Base-by-base conservation (phyloP, 2,113 vertebrate genomes). In the Panthera leo region DNA sequence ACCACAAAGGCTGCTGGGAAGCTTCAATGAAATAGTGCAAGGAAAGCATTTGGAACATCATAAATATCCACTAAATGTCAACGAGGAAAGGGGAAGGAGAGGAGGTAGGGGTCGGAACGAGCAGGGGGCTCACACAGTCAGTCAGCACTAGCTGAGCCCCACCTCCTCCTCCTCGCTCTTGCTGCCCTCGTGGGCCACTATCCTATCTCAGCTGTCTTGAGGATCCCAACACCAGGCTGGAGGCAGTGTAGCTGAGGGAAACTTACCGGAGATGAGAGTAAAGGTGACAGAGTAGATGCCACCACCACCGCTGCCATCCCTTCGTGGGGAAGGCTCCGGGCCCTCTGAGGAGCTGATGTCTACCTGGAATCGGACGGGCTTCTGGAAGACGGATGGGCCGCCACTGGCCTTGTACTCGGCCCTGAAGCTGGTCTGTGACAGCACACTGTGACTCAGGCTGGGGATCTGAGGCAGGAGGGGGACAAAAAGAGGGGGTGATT, bases 251-350 rank as follows among this genome's bases (percentile, higher is more conserved):
- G 67, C 34, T 5, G 2, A 15, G 48, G 39, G 29, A 67, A 25
- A 76, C 98, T 67, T 76, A 99, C 99, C 99, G 91, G 99, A 99
- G 98, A 99, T 99, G 98, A 99, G 99, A 15, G 99, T 99, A 93
- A 99, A 99, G 18, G 99, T 99, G 98, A 99, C 99, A 1, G 99
- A 99, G 98, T 99, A 99, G 98, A 99, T 99, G 97, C 99, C 99
- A 4, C 99, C 98, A 84, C 99, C 99, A 78, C 99, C 98, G 94
- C 99, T 98, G 68, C 99, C 98, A 75, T 99, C 99, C 91, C 98
- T 82, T 19, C 97, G 88, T 0, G 97, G 97, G 45, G 97, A 96
- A 73, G 98, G 97, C 5, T 98, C 98, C 25, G 99, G 99, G 76
- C 99, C 99, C 97, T 99, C 99, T 3, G 99, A 99, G 98, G 99